A percentile compares a stretch with the other conserved stretches of the same genome.
Conservation (phyloP, 2,888 invertebrate genomes). For the Coronaproctus castanopsis region DNA sequence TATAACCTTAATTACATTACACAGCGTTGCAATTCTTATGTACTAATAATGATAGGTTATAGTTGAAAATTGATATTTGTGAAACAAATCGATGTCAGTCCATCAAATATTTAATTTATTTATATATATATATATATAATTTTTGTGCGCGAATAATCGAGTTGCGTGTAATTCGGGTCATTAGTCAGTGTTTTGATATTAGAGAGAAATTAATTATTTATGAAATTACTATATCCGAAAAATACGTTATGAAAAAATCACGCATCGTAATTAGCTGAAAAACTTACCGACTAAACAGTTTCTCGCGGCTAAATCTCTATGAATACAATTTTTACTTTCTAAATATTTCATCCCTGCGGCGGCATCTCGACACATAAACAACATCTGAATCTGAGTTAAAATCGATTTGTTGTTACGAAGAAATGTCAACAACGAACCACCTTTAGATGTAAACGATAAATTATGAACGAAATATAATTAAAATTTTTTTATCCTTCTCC, state of each 20-base stretch:
- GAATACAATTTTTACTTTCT: conserved; percentile 88
- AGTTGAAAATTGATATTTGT: too few relatives aligned
- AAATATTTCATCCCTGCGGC: conserved; percentile 89
- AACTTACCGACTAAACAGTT: conserved; percentile 64
- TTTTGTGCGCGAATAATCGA: too few relatives aligned
- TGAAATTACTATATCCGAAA: not conserved
- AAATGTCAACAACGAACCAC: conserved; percentile 76
- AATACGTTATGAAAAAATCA: not conserved
- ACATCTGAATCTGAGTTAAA: conserved; percentile 42
- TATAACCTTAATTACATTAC: too few relatives aligned
- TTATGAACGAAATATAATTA: not conserved
- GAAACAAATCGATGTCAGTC: too few relatives aligned
- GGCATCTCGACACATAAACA: conserved; percentile 83
- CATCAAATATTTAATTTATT: too few relatives aligned
- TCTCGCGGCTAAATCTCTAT: conserved; percentile 82
- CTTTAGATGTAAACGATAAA: conserved; percentile 31
- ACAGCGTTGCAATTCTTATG: too few relatives aligned
- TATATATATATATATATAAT: too few relatives aligned
- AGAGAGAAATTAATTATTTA: too few relatives aligned
- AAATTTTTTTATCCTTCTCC: not conserved
- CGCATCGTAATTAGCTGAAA: conserved; percentile 33
- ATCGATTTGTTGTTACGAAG: conserved; percentile 53
- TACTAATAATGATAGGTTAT: too few relatives aligned
- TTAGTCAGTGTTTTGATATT: too few relatives aligned
- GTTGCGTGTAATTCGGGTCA: too few relatives aligned